Evolutionary conservation across 2,797 vertebrate species (phyloP).

Genomic region (Rhinogobio ventralis): DNA sequence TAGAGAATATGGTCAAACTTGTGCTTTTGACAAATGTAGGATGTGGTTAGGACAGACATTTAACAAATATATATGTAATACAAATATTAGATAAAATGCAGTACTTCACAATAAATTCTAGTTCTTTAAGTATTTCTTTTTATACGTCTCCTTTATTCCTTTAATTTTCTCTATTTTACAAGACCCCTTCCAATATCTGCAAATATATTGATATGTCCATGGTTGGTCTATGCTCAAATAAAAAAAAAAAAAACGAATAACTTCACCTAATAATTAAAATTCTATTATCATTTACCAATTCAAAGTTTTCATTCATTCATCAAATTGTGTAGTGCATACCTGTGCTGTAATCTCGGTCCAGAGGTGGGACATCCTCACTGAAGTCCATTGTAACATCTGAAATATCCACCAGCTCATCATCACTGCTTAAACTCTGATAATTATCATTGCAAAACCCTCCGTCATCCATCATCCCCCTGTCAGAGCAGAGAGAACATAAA

Average conservation of each 20-base stretch:
- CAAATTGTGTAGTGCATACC: slow-evolving; percentile 51
- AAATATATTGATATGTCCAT: neutral
- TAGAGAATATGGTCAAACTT: neutral
- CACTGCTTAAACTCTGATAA: slow-evolving; percentile 85
- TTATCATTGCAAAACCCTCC: slow-evolving; percentile 79
- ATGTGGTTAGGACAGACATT: neutral
- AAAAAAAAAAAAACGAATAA: neutral
- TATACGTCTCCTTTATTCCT: neutral
- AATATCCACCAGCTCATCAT: slow-evolving; percentile 94
- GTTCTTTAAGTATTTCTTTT: neutral
- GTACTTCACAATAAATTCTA: neutral
- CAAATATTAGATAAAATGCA: neutral
- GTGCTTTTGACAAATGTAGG: neutral
- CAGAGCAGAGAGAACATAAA: neutral
- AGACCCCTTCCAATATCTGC: neutral
- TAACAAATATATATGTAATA: neutral
- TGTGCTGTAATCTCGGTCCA: slow-evolving; percentile 77
- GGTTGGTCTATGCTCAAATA: neutral
- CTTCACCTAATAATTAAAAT: neutral
- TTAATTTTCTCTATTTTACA: neutral
- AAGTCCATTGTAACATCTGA: slow-evolving; percentile 87
- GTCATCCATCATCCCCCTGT: slow-evolving; percentile 79
- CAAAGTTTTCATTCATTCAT: neutral
- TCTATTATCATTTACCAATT: neutral
- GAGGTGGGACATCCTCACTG: slow-evolving; percentile 86